Percentiles rank a stretch among this genome's conserved stretches.
phyloP scores from a whole-genome alignment of 2,888 invertebrate species.

The Molorchus minor region DNA sequence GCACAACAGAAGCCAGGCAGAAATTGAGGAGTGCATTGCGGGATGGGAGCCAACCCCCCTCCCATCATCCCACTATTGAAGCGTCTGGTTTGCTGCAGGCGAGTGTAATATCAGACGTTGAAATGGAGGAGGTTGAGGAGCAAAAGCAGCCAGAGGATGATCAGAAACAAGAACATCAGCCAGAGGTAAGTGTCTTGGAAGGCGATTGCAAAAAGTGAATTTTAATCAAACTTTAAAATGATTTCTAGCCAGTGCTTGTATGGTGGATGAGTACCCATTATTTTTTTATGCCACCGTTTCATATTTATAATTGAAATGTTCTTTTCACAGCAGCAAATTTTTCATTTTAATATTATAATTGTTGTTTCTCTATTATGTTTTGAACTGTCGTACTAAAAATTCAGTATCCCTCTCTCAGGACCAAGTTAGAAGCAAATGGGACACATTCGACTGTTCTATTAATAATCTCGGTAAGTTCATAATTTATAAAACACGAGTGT shows the following conservation, averaged over 20 bases:
- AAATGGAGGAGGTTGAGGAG: conserved; percentile 74
- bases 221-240: conserved; percentile 14
- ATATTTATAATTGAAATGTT: conserved; percentile 36
- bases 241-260: conserved; percentile 19
- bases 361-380: conserved; percentile 39
- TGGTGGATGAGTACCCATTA: conserved; percentile 12
- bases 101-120: conserved; percentile 82
- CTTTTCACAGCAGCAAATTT: conserved; percentile 46
- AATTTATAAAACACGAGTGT: conserved; percentile 19
- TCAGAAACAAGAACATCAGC: conserved; percentile 51
- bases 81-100: conserved; percentile 85
- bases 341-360: conserved; percentile 38
- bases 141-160: conserved; percentile 64
- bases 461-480: conserved; percentile 83
- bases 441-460: conserved; percentile 82
- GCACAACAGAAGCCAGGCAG: conserved; percentile 80
- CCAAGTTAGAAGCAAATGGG: conserved; percentile 80
- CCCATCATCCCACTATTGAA: conserved; percentile 84
- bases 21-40: conserved; percentile 77
- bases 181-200: conserved; percentile 53
- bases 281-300: not conserved
- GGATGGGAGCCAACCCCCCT: conserved; percentile 83
- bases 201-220: not conserved
- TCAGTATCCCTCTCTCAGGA: conserved; percentile 61
- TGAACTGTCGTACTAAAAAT: conserved; percentile 49